A percentile compares a stretch with the other conserved stretches of the same genome.
Evolutionary conservation across 2,888 invertebrate genomes (phyloP).

Genomic region (Thymelicus lineola): DNA sequence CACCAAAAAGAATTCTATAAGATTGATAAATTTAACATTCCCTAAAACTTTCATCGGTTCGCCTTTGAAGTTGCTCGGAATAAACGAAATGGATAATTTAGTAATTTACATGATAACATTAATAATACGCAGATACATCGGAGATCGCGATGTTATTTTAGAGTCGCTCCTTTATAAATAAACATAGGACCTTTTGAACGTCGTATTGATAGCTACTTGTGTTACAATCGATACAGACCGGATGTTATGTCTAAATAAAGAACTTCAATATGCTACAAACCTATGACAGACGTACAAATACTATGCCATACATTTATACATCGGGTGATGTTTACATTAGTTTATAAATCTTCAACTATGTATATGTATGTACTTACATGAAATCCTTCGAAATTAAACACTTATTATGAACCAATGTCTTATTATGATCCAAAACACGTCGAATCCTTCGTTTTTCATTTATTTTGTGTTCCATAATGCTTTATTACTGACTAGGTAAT

Average conservation of each 20-base stretch:
- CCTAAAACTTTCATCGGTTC: constrained; percentile 32
- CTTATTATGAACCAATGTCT: too few species aligned
- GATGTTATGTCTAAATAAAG: constrained; percentile 48
- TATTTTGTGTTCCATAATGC: too few species aligned
- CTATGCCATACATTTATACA: neutral
- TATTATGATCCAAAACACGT: too few species aligned
- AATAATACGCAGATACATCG: neutral
- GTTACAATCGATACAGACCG: constrained; percentile 19
- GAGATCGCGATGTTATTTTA: constrained; percentile 11
- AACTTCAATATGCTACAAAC: constrained; percentile 16
- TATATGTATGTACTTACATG: too few species aligned
- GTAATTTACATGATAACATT: constrained; percentile 15
- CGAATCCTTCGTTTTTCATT: too few species aligned
- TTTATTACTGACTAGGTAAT: too few species aligned
- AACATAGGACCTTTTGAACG: neutral
- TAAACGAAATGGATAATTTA: constrained; percentile 28
- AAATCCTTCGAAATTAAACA: too few species aligned
- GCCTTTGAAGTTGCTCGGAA: constrained; percentile 30
- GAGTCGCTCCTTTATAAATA: constrained; percentile 10
- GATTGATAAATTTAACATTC: constrained; percentile 32
- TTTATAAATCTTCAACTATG: too few species aligned
- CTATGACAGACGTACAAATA: constrained; percentile 14
- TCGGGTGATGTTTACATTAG: neutral
- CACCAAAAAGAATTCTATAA: constrained; percentile 22
- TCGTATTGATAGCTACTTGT: constrained; percentile 16